Conservation (phyloP, 2,797 vertebrate genomes). For the Protosalanx chinensis region DNA sequence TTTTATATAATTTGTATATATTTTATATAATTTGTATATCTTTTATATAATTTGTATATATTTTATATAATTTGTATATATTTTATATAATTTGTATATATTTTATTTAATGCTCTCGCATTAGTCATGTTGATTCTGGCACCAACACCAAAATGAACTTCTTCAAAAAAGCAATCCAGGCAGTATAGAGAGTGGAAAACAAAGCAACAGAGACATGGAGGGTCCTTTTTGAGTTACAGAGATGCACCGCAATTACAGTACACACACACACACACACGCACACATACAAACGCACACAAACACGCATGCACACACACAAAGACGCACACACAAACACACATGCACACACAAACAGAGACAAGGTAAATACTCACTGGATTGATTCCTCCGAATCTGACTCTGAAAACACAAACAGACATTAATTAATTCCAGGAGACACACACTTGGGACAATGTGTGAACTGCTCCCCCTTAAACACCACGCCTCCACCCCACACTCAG, state of each 20-base stretch:
- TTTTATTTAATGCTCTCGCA: conserved; percentile 41
- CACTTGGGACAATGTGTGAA: conserved; percentile 16
- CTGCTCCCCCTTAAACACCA: conserved; percentile 20
- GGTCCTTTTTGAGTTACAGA: conserved; percentile 41
- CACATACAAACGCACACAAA: conserved; percentile 26
- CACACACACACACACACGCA: too few species aligned
- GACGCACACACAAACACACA: conserved; percentile 26
- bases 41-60: too few species aligned
- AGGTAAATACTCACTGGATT: conserved; percentile 88
- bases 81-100: not conserved
- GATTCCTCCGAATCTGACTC: conserved; percentile 91
- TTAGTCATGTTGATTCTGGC: conserved; percentile 64
- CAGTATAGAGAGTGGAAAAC: conserved; percentile 49
- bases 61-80: not conserved
- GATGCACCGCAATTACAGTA: conserved; percentile 26
- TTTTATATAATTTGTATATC: too few species aligned
- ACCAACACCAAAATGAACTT: conserved; percentile 49
- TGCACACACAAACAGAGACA: not conserved
- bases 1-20: too few species aligned
- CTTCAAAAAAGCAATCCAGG: conserved; percentile 56
- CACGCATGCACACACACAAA: not conserved
- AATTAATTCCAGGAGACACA: conserved; percentile 48
- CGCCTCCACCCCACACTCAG: not conserved
- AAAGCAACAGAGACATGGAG: conserved; percentile 49
- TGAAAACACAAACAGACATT: conserved; percentile 69